Percentiles rank a stretch among this genome's conserved stretches.
These are phyloP conservation scores for Drosophila kambysellisi DNA, from an alignment of 2,888 invertebrate species.

Conservation along the genomic window DNA sequence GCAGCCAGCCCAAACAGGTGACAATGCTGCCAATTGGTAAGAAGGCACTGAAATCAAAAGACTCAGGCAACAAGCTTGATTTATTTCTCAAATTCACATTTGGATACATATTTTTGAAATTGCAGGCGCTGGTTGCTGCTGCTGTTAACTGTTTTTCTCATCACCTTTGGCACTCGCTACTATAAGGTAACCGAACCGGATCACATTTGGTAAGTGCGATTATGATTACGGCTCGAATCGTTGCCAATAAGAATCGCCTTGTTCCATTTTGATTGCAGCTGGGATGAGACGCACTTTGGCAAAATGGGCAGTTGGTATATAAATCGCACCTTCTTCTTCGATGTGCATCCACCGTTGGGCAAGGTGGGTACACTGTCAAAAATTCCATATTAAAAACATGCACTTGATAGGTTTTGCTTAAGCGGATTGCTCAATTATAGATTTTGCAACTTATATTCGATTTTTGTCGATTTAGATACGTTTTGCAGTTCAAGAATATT, in stretches of 20 bases:
- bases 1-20: background rate
- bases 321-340: conserved; percentile 98
- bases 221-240: accelerated
- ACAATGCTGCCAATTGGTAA: conserved; percentile 48
- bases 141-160: conserved; percentile 88
- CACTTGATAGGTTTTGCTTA: no score
- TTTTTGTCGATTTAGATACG: background rate
- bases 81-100: background rate
- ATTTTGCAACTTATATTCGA: background rate
- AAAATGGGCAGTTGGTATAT: conserved; percentile 99
- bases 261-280: conserved; percentile 86
- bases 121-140: conserved; percentile 88
- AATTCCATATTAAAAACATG: background rate
- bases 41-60: conserved; percentile 51
- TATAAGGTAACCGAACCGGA: conserved; percentile 96
- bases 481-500: background rate
- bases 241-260: background rate
- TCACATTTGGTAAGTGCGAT: conserved; percentile 93
- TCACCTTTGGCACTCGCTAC: conserved; percentile 92
- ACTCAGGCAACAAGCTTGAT: conserved; percentile 60
- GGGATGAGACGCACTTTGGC: conserved; percentile 99
- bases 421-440: no score
- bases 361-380: conserved; percentile 88
- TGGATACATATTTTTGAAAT: background rate
- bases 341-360: conserved; percentile 98